Evolutionary conservation across 2,113 vertebrate species (phyloP).

Genomic region (Sminthopsis crassicaudata): DNA sequence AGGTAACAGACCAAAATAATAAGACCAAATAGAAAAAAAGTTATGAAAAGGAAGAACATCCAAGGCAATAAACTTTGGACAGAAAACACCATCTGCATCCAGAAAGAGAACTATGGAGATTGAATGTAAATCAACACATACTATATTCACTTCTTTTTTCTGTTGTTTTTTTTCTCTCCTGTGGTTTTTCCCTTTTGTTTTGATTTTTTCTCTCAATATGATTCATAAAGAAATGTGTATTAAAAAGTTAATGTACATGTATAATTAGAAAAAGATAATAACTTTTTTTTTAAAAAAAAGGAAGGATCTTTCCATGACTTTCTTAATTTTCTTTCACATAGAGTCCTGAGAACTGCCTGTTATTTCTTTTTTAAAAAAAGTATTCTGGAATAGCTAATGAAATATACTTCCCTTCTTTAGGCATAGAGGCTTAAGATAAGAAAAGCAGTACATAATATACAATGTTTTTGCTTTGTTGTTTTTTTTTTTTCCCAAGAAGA

Average conservation of each 20-base stretch:
- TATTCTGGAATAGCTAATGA: not conserved
- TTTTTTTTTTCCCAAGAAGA: not conserved
- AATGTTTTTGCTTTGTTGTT: not conserved
- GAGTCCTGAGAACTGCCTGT: not conserved
- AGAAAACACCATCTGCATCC: too few relatives aligned
- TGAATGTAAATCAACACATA: too few relatives aligned
- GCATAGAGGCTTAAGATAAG: not conserved
- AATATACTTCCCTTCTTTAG: not conserved
- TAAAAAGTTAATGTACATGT: too few relatives aligned
- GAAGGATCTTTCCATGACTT: not conserved
- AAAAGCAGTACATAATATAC: not conserved
- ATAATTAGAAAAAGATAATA: too few relatives aligned
- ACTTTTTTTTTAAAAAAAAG: not conserved
- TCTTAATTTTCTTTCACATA: constrained; percentile 6
- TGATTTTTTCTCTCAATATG: too few relatives aligned
- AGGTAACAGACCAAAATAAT: not conserved
- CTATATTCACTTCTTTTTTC: too few relatives aligned
- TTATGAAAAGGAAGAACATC: constrained; percentile 19
- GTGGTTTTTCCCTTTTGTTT: too few relatives aligned
- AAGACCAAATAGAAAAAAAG: constrained; percentile 43
- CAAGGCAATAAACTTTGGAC: too few relatives aligned
- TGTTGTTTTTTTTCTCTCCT: too few relatives aligned
- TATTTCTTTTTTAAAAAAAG: constrained; percentile 49
- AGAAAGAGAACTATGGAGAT: too few relatives aligned
- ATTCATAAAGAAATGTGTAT: too few relatives aligned